Evolutionary conservation across 2,888 invertebrate genomes (phyloP).

Genomic region (Epirrhoe tristata): DNA sequence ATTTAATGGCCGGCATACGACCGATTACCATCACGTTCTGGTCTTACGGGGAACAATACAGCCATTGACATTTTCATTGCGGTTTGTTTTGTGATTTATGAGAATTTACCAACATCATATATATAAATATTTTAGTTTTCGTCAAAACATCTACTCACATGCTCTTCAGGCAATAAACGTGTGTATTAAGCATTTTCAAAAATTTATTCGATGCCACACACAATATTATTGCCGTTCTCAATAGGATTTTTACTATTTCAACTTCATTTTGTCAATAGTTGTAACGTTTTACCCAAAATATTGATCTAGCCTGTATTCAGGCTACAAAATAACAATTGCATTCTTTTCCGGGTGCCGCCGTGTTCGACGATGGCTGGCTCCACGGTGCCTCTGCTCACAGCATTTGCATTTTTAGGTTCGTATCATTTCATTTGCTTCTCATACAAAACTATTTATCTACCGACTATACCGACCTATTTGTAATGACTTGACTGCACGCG

Average conservation of each 20-base stretch:
- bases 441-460: neutral
- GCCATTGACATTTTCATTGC: constrained; percentile 65
- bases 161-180: too few relatives aligned
- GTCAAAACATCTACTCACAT: constrained; percentile 21
- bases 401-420: constrained; percentile 83
- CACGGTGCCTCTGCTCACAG: constrained; percentile 82
- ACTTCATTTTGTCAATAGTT: constrained; percentile 16
- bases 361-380: constrained; percentile 71
- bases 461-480: neutral
- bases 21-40: constrained; percentile 17
- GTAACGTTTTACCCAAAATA: constrained; percentile 3
- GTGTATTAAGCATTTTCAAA: too few relatives aligned
- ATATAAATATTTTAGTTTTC: constrained; percentile 11
- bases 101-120: constrained; percentile 24
- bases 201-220: too few relatives aligned
- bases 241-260: neutral
- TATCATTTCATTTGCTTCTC: constrained; percentile 71
- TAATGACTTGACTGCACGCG: neutral
- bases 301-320: constrained; percentile 38
- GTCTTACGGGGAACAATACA: constrained; percentile 65
- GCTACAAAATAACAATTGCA: constrained; percentile 60
- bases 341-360: constrained; percentile 76
- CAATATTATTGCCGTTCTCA: too few relatives aligned
- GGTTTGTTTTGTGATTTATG: constrained; percentile 34
- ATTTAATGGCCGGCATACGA: constrained; percentile 46